phyloP scores from a whole-genome alignment of 2,113 vertebrate genomes.

The Saimiri boliviensis region DNA sequence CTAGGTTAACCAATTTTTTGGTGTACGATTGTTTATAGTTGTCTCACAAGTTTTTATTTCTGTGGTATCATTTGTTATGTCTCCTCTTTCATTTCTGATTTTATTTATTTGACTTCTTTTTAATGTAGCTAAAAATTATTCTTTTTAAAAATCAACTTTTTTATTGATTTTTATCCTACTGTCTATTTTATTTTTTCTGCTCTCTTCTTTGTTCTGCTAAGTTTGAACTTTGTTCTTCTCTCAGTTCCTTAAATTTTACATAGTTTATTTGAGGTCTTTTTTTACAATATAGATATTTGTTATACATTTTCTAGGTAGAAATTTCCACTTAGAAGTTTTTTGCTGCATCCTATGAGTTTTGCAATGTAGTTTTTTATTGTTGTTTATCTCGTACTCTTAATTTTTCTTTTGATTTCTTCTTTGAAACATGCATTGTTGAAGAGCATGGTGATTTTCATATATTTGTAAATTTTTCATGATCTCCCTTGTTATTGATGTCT shows the following conservation, averaged over 20 bases:
- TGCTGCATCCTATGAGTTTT: not conserved
- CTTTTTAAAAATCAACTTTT: not conserved
- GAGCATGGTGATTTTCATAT: not conserved
- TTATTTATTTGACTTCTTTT: not conserved
- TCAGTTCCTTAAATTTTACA: not conserved
- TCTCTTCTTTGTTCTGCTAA: not conserved
- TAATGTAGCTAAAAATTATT: not conserved
- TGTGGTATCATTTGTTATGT: not conserved
- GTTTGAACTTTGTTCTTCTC: not conserved
- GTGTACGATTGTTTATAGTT: not conserved
- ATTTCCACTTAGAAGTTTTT: not conserved
- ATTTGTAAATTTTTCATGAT: not conserved
- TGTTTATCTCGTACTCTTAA: not conserved
- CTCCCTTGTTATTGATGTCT: not conserved
- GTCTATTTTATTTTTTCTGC: not conserved
- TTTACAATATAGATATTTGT: not conserved
- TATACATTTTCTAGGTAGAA: too few relatives aligned
- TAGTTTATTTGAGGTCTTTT: not conserved
- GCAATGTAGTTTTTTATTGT: not conserved
- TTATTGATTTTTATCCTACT: not conserved
- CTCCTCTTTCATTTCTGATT: not conserved
- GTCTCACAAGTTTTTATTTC: not conserved
- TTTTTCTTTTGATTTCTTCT: not conserved
- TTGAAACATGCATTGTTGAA: not conserved
- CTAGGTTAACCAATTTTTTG: not conserved